Evolutionary conservation across 2,888 invertebrate species (phyloP), one percentile per base, ranked within the genome.

Genomic region (Sinhomidia bicolor): DNA sequence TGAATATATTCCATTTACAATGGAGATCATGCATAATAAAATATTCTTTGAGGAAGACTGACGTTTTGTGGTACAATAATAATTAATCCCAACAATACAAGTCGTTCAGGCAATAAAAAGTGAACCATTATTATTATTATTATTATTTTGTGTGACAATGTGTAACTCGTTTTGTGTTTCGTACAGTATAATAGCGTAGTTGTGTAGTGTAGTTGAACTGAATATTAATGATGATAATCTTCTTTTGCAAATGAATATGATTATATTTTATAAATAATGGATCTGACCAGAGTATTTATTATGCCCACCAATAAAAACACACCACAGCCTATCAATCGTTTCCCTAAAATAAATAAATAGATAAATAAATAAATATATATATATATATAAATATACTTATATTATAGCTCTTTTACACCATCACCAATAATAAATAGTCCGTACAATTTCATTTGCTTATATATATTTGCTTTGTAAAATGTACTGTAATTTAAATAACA

Each of bases 241-340:
- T 23, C 41, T 9, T 71, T 29, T 47, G 47, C 26, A 47, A 14
- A 60, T 60, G 65, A 65, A 14, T n/a, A 65, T n/a, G n/a, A 5
- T 32, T 32, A 65, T 32, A 51, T 51, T 9, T 9, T 36, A 76
- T 79, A 71, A 54, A 71, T 71, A 54, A 71, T 51, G 65, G 82
- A 82, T 82, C 71, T 82, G 68, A 82, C 51, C 36, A 68, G 17
- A 82, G 82, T 82, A 82, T 82, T 82, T 82, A 82, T 82, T 82
- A 51, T 62, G 44, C 82, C 82, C 82, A 82, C 82, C 82, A 47
- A 81, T 17, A 26, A 23, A 80, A 44, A 54, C 29, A 20, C 76
- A 74, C 7, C 7, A n/a, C 44, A 74, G 4, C 71, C 68, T 41
- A 62, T 68, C 68, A 36, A 20, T 20, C 36, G 12, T n/a, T 14